Percentiles rank a stretch among this genome's conserved stretches.
Evolutionary conservation across 2,888 invertebrate species (phyloP).

Genomic region (Tanypteryx hageni): DNA sequence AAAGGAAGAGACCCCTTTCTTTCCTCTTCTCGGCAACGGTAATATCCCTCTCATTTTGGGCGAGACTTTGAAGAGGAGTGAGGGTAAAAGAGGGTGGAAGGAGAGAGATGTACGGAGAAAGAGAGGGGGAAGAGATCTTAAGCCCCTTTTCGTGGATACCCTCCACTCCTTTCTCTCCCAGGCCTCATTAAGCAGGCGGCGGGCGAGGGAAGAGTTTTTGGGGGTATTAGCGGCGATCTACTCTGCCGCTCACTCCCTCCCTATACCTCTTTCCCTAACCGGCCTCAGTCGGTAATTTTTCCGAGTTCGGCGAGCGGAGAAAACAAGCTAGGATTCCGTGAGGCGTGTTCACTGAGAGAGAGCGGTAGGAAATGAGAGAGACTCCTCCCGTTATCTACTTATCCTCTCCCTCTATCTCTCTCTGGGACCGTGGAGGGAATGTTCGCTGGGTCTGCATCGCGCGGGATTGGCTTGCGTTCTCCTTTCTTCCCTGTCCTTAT

Average conservation of each 20-base stretch:
- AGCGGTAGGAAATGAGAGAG: background rate
- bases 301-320: background rate
- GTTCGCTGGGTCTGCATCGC: conserved; percentile 12
- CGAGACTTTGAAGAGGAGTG: conserved; percentile 34
- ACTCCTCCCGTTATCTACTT: background rate
- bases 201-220: conserved; percentile 57
- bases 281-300: conserved; percentile 49
- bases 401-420: background rate
- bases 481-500: background rate
- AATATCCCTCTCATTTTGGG: conserved; percentile 56
- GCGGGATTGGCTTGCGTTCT: conserved; percentile 21
- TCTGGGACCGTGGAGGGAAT: background rate
- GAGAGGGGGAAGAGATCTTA: conserved; percentile 18
- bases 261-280: conserved; percentile 16
- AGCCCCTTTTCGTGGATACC: conserved; percentile 57
- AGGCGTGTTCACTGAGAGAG: conserved; percentile 9
- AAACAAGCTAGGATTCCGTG: conserved; percentile 44
- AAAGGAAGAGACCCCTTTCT: conserved; percentile 22
- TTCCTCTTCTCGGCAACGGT: conserved; percentile 45
- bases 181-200: conserved; percentile 61
- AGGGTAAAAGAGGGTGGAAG: background rate
- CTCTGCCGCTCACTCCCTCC: conserved; percentile 28
- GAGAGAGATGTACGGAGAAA: background rate
- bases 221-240: conserved; percentile 61
- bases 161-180: conserved; percentile 61